phyloP scores from a whole-genome alignment of 2,113 vertebrate species.

The Telmatochromis sp. region DNA sequence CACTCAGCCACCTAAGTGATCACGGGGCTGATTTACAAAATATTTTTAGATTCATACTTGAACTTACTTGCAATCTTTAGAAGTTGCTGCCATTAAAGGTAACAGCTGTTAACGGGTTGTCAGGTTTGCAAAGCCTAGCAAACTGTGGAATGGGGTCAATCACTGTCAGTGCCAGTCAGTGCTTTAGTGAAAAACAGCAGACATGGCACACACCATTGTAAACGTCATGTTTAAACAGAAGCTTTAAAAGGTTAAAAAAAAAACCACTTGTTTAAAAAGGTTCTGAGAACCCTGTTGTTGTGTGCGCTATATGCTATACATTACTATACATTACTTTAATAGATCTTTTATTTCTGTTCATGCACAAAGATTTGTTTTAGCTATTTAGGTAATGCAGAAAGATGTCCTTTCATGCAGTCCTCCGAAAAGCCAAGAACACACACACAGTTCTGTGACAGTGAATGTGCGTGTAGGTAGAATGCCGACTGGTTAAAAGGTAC shows the following conservation, averaged over 20 bases:
- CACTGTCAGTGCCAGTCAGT: background rate
- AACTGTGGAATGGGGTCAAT: background rate
- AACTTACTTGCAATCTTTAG: background rate
- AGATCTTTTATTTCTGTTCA: background rate
- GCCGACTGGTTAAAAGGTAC: background rate
- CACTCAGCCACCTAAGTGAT: background rate
- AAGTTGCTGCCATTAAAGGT: background rate
- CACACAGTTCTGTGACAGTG: background rate
- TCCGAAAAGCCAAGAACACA: background rate
- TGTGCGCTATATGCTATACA: background rate
- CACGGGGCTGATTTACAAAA: background rate
- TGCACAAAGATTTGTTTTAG: background rate
- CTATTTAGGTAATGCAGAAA: background rate
- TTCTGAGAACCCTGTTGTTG: background rate
- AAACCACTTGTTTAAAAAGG: rapidly evolving
- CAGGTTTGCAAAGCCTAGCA: background rate
- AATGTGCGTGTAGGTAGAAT: background rate
- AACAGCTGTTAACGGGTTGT: background rate
- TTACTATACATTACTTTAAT: background rate
- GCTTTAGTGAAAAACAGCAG: background rate
- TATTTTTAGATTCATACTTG: background rate
- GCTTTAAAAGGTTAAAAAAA: background rate
- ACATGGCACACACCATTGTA: background rate
- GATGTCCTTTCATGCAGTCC: background rate
- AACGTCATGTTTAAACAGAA: background rate